phyloP scores from a whole-genome alignment of 2,888 invertebrate species.

The Stenurella melanura region DNA sequence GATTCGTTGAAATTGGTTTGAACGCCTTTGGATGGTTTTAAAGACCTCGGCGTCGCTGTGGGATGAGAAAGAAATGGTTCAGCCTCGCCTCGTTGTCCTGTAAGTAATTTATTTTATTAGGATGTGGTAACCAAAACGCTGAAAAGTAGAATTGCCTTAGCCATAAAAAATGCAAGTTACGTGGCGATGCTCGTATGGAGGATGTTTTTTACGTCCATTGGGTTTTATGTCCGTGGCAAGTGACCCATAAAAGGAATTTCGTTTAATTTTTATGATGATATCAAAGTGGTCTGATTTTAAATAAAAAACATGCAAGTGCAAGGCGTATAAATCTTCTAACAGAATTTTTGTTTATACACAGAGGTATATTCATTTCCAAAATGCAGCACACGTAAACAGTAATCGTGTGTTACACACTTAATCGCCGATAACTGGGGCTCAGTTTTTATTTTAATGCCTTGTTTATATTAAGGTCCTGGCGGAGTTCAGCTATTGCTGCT shows the following conservation, averaged over 20 bases:
- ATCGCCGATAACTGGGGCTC: no score
- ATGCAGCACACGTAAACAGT: no score
- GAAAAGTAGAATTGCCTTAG: neutral
- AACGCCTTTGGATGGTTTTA: neutral
- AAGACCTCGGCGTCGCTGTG: conserved; percentile 1
- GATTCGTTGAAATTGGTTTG: conserved; percentile 3
- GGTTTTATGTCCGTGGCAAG: neutral
- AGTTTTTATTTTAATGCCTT: no score
- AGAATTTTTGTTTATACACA: no score
- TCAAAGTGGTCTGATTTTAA: neutral
- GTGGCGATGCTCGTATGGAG: neutral
- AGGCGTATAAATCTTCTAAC: neutral
- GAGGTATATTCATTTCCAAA: no score
- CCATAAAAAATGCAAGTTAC: neutral
- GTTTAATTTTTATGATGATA: neutral
- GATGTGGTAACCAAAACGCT: conserved; percentile 1
- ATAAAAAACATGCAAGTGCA: neutral
- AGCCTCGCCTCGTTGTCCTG: conserved; percentile 44
- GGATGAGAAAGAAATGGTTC: conserved; percentile 37
- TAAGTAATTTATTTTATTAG: conserved; percentile 33
- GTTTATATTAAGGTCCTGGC: no score
- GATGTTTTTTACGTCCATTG: neutral
- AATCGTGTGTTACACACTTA: no score
- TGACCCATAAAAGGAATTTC: neutral
- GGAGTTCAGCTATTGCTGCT: no score